These are phyloP conservation scores for Paracentrotus lividus DNA, from an alignment of 53 echinoderm and acorn worm genomes.

Conservation along the genomic window DNA sequence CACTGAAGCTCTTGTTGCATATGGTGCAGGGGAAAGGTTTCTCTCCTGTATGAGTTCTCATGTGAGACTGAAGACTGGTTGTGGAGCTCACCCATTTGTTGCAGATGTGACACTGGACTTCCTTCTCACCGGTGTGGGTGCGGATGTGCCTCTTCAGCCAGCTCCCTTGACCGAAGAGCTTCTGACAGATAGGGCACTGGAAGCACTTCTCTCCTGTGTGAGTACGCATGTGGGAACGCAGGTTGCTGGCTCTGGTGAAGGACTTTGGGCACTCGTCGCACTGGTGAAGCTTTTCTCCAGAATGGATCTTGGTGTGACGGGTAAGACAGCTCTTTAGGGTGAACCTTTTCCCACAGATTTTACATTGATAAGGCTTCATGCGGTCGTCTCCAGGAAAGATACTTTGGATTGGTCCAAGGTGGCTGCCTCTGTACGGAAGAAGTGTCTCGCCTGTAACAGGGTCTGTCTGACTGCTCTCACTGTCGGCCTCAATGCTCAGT, in stretches of 20 bases:
- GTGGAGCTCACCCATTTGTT: constrained; percentile 38
- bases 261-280: constrained; percentile 70
- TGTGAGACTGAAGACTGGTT: constrained; percentile 58
- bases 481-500: constrained; percentile 32
- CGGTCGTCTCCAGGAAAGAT: not conserved
- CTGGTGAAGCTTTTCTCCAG: constrained; percentile 63
- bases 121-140: constrained; percentile 55
- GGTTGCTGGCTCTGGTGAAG: constrained; percentile 66
- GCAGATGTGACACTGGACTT: constrained; percentile 68
- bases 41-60: constrained; percentile 65
- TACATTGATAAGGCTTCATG: constrained; percentile 61
- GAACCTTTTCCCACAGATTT: constrained; percentile 63
- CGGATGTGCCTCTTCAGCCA: constrained; percentile 70
- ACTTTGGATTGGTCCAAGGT: not conserved
- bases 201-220: constrained; percentile 78
- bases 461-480: constrained; percentile 30
- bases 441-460: not conserved
- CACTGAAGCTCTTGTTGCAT: constrained; percentile 75
- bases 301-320: constrained; percentile 71
- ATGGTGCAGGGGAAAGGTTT: constrained; percentile 63
- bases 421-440: not conserved
- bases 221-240: constrained; percentile 66
- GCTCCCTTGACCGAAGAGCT: constrained; percentile 60
- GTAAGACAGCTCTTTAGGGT: constrained; percentile 58
- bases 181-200: constrained; percentile 73